These are phyloP conservation scores for Antheraea yamamai DNA, from an alignment of 2,888 invertebrate species.

Conservation along the genomic window DNA sequence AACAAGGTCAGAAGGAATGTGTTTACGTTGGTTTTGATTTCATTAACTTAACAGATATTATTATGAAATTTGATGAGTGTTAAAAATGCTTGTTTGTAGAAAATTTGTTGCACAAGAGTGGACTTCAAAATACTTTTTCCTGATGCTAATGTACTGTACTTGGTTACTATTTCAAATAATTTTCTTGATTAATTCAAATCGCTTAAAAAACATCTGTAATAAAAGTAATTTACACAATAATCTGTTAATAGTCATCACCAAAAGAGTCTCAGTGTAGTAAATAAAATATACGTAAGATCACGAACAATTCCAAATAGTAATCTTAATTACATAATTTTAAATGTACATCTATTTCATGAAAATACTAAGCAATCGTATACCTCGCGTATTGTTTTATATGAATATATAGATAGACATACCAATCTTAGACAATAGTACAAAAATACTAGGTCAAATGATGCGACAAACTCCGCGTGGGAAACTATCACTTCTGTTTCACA, in stretches of 20 bases:
- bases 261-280: background rate
- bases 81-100: background rate
- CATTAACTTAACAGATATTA: background rate
- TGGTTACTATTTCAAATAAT: background rate
- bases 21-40: background rate
- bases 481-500: slow-evolving; percentile 65
- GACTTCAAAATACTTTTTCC: background rate
- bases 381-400: background rate
- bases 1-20: background rate
- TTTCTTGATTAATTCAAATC: no score
- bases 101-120: background rate
- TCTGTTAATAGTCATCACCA: background rate
- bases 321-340: background rate
- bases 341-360: background rate
- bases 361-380: background rate
- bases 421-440: slow-evolving; percentile 1
- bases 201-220: background rate
- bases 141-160: background rate
- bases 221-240: background rate
- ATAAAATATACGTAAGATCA: background rate
- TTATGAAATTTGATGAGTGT: background rate
- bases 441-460: slow-evolving; percentile 22
- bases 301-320: background rate
- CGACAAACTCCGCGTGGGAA: slow-evolving; percentile 62
- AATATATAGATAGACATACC: background rate